Evolutionary conservation across 2,888 invertebrate species (phyloP).

Genomic region (Platerodrilus igneus): DNA sequence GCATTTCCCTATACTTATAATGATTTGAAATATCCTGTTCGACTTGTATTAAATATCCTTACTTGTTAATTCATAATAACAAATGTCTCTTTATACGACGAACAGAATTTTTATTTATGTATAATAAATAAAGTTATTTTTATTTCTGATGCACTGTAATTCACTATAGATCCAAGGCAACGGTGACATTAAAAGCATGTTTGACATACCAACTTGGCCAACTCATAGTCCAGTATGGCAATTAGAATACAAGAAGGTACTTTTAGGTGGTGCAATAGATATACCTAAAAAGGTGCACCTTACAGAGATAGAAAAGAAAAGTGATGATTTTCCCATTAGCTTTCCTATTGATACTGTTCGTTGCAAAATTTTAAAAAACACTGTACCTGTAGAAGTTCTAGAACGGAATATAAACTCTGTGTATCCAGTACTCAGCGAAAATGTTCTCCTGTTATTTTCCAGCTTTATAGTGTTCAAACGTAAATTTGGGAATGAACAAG

Average conservation of each 20-base stretch:
- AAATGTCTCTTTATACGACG: too few relatives aligned
- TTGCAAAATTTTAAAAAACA: constrained; percentile 29
- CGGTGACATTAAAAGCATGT: too few relatives aligned
- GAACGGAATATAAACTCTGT: constrained; percentile 53
- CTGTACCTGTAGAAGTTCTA: constrained; percentile 26
- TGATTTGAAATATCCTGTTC: too few relatives aligned
- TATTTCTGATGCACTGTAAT: too few relatives aligned
- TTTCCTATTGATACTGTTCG: constrained; percentile 44
- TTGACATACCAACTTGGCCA: constrained; percentile 19
- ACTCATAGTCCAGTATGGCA: constrained; percentile 11
- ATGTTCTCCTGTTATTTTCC: constrained; percentile 57
- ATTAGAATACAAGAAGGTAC: constrained; percentile 6
- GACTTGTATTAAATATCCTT: too few relatives aligned
- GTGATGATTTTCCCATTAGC: constrained; percentile 42
- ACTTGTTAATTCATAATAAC: too few relatives aligned
- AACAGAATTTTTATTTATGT: too few relatives aligned
- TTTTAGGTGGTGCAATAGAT: constrained; percentile 8
- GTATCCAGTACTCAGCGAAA: constrained; percentile 66
- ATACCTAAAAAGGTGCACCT: constrained; percentile 12
- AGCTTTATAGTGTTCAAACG: constrained; percentile 62
- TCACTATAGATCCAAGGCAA: too few relatives aligned
- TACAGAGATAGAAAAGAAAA: constrained; percentile 40
- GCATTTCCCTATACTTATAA: too few relatives aligned
- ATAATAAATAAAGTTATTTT: too few relatives aligned
- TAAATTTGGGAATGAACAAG: constrained; percentile 31